Evolutionary conservation across 2,797 vertebrate species (phyloP).

Genomic region (Anguilla marmorata): DNA sequence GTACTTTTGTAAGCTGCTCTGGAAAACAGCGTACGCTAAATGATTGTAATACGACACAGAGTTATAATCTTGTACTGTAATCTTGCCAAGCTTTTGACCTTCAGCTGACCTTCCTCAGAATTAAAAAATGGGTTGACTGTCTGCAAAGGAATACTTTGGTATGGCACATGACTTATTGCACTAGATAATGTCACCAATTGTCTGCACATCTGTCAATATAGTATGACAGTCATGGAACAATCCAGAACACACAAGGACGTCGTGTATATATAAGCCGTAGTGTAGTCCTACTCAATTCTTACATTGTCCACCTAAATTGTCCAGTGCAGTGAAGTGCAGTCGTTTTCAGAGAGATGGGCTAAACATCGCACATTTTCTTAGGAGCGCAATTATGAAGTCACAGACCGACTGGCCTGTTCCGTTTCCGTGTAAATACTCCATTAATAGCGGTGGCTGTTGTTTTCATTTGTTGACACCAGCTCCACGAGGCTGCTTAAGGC

Average conservation of each 20-base stretch:
- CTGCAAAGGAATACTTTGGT: not conserved
- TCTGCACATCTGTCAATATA: no score
- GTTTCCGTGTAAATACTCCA: slow-evolving; percentile 7
- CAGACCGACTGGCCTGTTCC: not conserved
- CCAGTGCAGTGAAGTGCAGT: not conserved
- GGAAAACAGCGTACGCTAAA: not conserved
- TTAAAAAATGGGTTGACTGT: not conserved
- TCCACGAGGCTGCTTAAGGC: slow-evolving; percentile 55
- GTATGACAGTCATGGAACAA: no score
- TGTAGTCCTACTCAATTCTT: not conserved
- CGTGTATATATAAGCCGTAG: not conserved
- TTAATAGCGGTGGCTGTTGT: not conserved
- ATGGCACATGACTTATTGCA: not conserved
- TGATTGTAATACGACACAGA: no score
- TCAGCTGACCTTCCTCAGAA: not conserved
- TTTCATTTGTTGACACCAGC: slow-evolving; percentile 17
- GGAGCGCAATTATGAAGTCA: not conserved
- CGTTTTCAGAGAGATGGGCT: not conserved
- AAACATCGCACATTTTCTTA: not conserved
- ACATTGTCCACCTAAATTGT: not conserved
- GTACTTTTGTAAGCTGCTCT: not conserved
- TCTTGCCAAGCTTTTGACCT: no score
- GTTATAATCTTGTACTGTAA: no score
- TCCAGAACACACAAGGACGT: no score
- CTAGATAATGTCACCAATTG: no score